Conservation (phyloP, 2,113 vertebrate species). For the Spea bombifrons region DNA sequence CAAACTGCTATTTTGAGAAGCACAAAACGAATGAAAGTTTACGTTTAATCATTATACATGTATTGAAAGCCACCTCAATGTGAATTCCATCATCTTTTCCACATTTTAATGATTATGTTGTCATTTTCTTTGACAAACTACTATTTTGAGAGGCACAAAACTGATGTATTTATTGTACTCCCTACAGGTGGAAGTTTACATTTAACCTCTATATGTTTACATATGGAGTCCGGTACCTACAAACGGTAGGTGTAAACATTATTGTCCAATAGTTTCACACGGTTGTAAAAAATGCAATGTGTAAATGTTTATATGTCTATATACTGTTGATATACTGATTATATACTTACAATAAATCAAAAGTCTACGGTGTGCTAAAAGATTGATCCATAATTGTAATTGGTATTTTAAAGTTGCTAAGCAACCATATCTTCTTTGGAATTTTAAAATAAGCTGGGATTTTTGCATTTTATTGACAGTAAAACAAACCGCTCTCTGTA, state of each 20-base stretch:
- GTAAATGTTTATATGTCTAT: neutral
- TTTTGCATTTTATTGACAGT: neutral
- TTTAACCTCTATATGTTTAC: slow-evolving; percentile 96
- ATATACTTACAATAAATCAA: neutral
- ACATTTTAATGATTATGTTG: neutral
- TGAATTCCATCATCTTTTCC: neutral
- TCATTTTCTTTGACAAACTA: neutral
- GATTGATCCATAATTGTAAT: neutral
- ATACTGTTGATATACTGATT: too few relatives aligned
- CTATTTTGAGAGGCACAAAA: neutral
- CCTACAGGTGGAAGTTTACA: slow-evolving; percentile 92
- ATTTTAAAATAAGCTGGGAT: slow-evolving; percentile 2
- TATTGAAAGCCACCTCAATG: slow-evolving; percentile 49
- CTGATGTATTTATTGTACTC: slow-evolving; percentile 60
- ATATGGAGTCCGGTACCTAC: slow-evolving; percentile 91
- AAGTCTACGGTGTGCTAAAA: neutral
- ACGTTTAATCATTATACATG: slow-evolving; percentile 95
- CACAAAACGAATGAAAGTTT: slow-evolving; percentile 74
- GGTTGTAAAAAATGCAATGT: neutral
- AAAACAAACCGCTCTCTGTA: too few relatives aligned
- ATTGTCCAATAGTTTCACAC: slow-evolving; percentile 44
- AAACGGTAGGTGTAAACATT: slow-evolving; percentile 79
- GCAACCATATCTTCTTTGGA: slow-evolving; percentile 33
- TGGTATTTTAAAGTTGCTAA: slow-evolving; percentile 4
- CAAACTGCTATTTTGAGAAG: neutral